These are phyloP conservation scores for Leptarthrus brevirostris DNA, from an alignment of 2,888 invertebrate species.

Conservation along the genomic window DNA sequence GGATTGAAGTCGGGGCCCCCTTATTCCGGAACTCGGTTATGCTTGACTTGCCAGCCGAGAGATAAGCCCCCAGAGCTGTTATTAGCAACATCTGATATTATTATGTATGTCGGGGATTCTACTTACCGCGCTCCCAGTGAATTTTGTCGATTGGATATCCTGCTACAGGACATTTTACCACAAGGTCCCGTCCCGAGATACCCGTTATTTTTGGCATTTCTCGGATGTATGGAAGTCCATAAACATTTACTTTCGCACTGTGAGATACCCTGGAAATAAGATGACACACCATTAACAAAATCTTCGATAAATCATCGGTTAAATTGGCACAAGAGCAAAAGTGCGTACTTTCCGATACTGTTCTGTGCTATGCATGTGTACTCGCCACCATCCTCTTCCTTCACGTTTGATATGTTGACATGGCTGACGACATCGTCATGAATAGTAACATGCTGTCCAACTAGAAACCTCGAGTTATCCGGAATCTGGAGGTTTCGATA, in stretches of 20 bases:
- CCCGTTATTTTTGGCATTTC: conserved; percentile 91
- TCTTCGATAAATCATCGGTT: conserved; percentile 43
- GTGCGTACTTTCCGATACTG: conserved; percentile 75
- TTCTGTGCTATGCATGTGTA: conserved; percentile 88
- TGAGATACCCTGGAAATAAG: conserved; percentile 72
- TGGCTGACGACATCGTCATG: conserved; percentile 94
- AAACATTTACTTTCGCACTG: conserved; percentile 87
- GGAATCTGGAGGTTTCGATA: conserved; percentile 62
- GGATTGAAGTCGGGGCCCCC: not conserved
- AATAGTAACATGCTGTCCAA: conserved; percentile 90
- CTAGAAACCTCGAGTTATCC: conserved; percentile 79
- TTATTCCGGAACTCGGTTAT: not conserved
- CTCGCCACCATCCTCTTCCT: conserved; percentile 90
- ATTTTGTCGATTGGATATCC: conserved; percentile 89
- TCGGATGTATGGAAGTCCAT: conserved; percentile 86
- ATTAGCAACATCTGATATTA: conserved; percentile 6
- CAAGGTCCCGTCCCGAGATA: conserved; percentile 84
- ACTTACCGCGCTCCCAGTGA: conserved; percentile 89
- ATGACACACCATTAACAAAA: conserved; percentile 46
- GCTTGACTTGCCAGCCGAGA: conserved; percentile 4
- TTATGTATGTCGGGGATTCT: not conserved
- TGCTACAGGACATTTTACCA: conserved; percentile 89
- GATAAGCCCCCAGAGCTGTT: conserved; percentile 9
- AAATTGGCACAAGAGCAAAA: conserved; percentile 15
- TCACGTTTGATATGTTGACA: conserved; percentile 87